These are phyloP conservation scores for Odontamblyopus rebecca DNA, from an alignment of 2,797 vertebrate genomes.

Conservation along the genomic window DNA sequence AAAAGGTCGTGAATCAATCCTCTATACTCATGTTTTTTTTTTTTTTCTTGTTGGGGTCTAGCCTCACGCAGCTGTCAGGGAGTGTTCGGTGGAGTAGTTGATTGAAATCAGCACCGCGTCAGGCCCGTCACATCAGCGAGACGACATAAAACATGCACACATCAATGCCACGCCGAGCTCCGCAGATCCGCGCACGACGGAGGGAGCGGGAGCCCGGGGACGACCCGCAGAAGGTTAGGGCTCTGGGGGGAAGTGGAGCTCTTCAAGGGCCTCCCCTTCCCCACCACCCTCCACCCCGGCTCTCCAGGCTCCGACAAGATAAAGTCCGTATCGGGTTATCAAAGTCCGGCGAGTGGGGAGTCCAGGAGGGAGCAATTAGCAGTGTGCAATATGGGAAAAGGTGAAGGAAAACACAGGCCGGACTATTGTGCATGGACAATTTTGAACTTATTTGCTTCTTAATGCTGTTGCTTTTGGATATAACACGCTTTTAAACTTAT, in stretches of 20 bases:
- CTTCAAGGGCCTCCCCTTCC: constrained; percentile 74
- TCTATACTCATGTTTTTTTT: constrained; percentile 37
- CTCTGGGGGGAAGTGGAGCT: constrained; percentile 90
- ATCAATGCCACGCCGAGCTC: constrained; percentile 98
- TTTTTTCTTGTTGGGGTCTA: constrained; percentile 43
- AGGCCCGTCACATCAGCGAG: constrained; percentile 93
- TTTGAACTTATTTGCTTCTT: background rate
- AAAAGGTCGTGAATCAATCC: background rate
- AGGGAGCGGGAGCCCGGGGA: constrained; percentile 76
- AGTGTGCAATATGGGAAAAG: background rate
- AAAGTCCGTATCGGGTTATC: constrained; percentile 97
- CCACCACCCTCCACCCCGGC: constrained; percentile 68
- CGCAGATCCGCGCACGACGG: constrained; percentile 88
- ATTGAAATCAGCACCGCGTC: constrained; percentile 99
- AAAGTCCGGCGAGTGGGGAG: constrained; percentile 53
- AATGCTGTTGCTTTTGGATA: background rate
- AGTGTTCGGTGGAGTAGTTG: constrained; percentile 84
- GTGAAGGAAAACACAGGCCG: background rate
- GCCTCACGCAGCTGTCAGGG: constrained; percentile 78
- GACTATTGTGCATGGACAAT: background rate
- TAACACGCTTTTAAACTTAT: background rate
- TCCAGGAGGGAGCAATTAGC: background rate
- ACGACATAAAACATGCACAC: constrained; percentile 99
- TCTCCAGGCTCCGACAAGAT: constrained; percentile 98
- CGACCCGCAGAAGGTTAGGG: constrained; percentile 94